Evolutionary conservation across 2,797 vertebrate genomes (phyloP).

Genomic region (Dipus sagitta): DNA sequence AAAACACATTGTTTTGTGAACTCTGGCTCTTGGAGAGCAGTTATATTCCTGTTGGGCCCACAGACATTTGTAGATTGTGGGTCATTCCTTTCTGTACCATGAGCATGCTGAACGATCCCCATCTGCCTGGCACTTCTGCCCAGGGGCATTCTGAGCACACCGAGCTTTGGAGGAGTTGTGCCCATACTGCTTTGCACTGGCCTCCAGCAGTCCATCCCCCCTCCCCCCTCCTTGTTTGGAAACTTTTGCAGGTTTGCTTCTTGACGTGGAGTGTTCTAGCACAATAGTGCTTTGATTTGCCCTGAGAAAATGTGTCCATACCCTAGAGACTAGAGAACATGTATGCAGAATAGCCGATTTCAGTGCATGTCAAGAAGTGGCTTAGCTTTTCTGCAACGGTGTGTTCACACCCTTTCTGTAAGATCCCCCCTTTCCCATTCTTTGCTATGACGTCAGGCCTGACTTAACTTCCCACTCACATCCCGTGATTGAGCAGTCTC

Average conservation of each 20-base stretch:
- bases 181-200: background rate
- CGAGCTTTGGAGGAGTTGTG: background rate
- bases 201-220: background rate
- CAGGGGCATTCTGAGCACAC: background rate
- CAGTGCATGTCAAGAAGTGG: background rate
- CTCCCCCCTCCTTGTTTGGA: background rate
- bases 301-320: background rate
- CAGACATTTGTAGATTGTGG: background rate
- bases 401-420: background rate
- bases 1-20: background rate
- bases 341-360: background rate
- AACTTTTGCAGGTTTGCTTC: background rate
- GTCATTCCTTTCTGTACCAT: background rate
- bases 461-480: slow-evolving; percentile 13
- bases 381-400: background rate
- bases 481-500: slow-evolving; percentile 25
- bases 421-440: background rate
- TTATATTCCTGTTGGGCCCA: background rate
- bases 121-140: background rate
- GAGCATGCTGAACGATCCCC: background rate
- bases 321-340: background rate
- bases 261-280: background rate
- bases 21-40: background rate
- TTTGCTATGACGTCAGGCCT: background rate
- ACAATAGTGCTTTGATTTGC: background rate